phyloP scores from a whole-genome alignment of 2,797 vertebrate species.

The Gobio occitaniae region DNA sequence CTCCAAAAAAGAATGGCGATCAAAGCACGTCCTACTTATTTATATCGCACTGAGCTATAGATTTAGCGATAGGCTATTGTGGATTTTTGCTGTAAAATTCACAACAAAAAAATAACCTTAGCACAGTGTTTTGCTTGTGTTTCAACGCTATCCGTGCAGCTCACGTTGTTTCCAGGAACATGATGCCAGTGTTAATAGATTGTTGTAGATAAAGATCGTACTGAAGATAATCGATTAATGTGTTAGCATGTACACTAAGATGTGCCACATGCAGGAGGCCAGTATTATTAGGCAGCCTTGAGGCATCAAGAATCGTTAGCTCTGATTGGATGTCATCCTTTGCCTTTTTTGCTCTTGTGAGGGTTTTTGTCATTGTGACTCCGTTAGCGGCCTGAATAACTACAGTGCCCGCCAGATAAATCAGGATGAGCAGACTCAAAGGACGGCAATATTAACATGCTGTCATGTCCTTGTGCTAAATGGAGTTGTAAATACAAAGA shows the following conservation, averaged over 20 bases:
- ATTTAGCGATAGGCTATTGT: background rate
- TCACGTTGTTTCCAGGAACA: background rate
- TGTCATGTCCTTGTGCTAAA: conserved; percentile 74
- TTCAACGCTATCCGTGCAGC: background rate
- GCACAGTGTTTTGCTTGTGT: background rate
- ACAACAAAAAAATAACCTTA: background rate
- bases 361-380: conserved; percentile 36
- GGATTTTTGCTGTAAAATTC: background rate
- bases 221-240: conserved; percentile 19
- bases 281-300: background rate
- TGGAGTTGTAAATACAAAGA: conserved; percentile 78
- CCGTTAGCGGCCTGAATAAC: conserved; percentile 43
- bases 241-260: conserved; percentile 6
- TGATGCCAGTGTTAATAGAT: background rate
- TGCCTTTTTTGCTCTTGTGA: conserved; percentile 17
- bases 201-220: background rate
- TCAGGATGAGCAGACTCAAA: conserved; percentile 52
- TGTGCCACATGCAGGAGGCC: background rate
- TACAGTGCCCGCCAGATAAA: conserved; percentile 31
- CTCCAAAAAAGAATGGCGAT: background rate
- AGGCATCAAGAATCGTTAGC: conserved; percentile 13
- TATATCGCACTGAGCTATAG: background rate
- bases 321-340: conserved; percentile 2
- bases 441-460: conserved; percentile 40
- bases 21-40: background rate